Evolutionary conservation across 2,797 vertebrate species (phyloP).

Genomic region (Centroberyx gerrardi): DNA sequence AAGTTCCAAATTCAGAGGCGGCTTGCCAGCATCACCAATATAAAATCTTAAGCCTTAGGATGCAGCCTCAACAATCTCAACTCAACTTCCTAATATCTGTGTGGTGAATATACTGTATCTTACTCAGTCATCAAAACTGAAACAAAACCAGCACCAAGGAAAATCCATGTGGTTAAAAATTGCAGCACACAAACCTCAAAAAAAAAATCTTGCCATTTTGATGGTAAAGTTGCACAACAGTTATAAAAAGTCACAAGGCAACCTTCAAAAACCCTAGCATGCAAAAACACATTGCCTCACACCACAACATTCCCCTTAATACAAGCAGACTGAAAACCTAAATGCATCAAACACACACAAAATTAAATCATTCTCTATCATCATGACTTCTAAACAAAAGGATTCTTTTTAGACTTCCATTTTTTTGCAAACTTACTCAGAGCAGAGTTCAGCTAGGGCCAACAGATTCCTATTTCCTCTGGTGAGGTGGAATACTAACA

Average conservation of each 20-base stretch:
- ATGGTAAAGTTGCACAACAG: not conserved
- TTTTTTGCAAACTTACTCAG: slow-evolving; percentile 50
- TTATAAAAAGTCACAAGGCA: not conserved
- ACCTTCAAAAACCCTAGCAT: not conserved
- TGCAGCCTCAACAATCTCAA: not conserved
- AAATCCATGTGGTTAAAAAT: not conserved
- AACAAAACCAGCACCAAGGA: not conserved
- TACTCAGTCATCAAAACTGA: not conserved
- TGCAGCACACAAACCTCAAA: not conserved
- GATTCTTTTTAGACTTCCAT: not conserved
- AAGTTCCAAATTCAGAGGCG: not conserved
- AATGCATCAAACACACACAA: not conserved
- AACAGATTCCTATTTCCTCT: slow-evolving; percentile 22
- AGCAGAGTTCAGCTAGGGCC: slow-evolving; percentile 10
- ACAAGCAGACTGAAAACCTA: not conserved
- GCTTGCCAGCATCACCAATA: not conserved
- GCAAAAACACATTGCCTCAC: not conserved
- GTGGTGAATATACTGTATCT: not conserved
- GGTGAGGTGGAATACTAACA: slow-evolving; percentile 13
- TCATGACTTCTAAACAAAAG: not conserved
- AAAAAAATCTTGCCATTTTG: not conserved
- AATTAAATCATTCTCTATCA: not conserved
- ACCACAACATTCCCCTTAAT: not conserved
- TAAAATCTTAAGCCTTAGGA: not conserved
- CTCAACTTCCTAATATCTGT: not conserved